A percentile compares a stretch with the other conserved stretches of the same genome.
phyloP scores from a whole-genome alignment of 1,140 invertebrate species.

The Zaprionus ornatus region DNA sequence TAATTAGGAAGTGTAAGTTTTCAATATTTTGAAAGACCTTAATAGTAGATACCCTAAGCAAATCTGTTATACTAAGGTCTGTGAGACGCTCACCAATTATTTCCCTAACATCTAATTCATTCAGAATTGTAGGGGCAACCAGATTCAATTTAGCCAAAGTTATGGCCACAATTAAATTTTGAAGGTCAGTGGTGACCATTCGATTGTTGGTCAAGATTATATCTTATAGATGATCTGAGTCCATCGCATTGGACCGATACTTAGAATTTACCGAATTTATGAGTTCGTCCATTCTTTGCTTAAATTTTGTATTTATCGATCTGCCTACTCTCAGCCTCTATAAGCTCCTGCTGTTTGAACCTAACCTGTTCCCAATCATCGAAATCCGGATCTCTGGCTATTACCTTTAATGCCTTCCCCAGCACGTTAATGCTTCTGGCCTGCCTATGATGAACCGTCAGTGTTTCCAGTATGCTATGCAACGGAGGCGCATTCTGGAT shows the following conservation, averaged over 20 bases:
- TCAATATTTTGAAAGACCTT: conserved; percentile 8
- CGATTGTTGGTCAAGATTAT: conserved; percentile 6
- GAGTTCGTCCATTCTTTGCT: background rate
- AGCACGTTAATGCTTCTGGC: conserved; percentile 19
- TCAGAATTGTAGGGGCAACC: conserved; percentile 1
- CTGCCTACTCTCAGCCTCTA: conserved; percentile 8
- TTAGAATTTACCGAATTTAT: background rate
- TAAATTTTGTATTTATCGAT: conserved; percentile 23
- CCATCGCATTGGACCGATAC: conserved; percentile 1
- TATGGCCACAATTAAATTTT: conserved; percentile 11
- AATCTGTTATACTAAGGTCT: conserved; percentile 20
- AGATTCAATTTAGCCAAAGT: conserved; percentile 27
- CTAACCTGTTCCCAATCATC: conserved; percentile 29
- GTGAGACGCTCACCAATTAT: conserved; percentile 25
- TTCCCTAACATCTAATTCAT: conserved; percentile 3
- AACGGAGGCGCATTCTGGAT: too few relatives aligned
- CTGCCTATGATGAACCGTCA: conserved; percentile 6
- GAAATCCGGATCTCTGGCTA: conserved; percentile 25
- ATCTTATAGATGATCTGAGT: conserved; percentile 9
- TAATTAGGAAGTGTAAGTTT: conserved; percentile 2
- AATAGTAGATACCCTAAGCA: background rate
- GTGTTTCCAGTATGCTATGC: background rate
- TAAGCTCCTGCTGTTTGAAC: conserved; percentile 6
- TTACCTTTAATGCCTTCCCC: conserved; percentile 7
- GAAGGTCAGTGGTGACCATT: conserved; percentile 5